These are phyloP conservation scores for Drosophila santomea DNA, from an alignment of 1,140 invertebrate species.

Conservation along the genomic window DNA sequence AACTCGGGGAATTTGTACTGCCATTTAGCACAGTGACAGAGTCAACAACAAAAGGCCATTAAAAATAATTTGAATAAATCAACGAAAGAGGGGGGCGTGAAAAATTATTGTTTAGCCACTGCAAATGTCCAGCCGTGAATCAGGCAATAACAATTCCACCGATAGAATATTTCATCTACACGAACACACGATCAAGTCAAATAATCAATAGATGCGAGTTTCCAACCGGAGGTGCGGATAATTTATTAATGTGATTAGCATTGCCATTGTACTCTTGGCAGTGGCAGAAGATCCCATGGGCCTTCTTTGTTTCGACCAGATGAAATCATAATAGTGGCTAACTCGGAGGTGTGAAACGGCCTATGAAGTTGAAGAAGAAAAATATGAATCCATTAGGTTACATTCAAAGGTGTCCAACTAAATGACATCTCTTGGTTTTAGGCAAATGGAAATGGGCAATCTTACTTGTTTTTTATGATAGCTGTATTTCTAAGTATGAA, in stretches of 20 bases:
- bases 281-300: conserved; percentile 26
- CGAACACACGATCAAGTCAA: conserved; percentile 42
- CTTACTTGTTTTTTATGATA: no score
- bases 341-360: conserved; percentile 44
- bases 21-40: conserved; percentile 69
- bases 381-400: conserved; percentile 29
- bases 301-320: conserved; percentile 33
- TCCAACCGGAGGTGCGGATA: conserved; percentile 67
- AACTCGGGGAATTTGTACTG: conserved; percentile 51
- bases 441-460: neutral
- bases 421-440: neutral
- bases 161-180: conserved; percentile 71
- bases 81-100: conserved; percentile 9
- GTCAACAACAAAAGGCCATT: conserved; percentile 77
- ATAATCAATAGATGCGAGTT: conserved; percentile 42
- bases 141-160: conserved; percentile 30
- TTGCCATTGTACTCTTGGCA: conserved; percentile 47
- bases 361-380: neutral
- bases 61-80: conserved; percentile 78
- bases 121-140: conserved; percentile 42
- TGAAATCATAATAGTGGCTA: conserved; percentile 36
- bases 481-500: no score
- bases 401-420: conserved; percentile 1
- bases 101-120: conserved; percentile 47
- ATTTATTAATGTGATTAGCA: conserved; percentile 77